These are phyloP conservation scores for Ageneiosus marmoratus DNA, from an alignment of 2,113 vertebrate species.

Conservation along the genomic window DNA sequence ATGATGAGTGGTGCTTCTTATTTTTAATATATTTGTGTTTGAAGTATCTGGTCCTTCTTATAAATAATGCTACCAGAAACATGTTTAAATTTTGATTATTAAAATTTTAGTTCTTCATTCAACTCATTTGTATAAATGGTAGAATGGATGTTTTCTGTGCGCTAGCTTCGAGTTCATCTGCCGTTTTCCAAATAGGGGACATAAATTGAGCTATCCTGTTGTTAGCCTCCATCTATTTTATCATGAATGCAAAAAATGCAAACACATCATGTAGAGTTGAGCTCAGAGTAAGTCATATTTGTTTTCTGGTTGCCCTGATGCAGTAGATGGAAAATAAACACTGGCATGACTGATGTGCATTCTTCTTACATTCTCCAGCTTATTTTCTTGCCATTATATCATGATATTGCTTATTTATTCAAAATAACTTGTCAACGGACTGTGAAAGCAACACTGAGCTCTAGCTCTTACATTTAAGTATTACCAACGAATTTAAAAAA, in stretches of 20 bases:
- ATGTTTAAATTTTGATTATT: not conserved
- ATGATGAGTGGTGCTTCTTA: not conserved
- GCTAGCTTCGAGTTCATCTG: not conserved
- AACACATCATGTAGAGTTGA: not conserved
- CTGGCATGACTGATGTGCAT: conserved; percentile 11
- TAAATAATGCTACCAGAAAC: not conserved
- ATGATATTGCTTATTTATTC: not conserved
- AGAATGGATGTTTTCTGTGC: not conserved
- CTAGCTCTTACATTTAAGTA: not conserved
- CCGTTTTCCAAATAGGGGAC: conserved; percentile 5
- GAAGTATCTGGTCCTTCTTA: not conserved
- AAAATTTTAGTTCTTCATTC: not conserved
- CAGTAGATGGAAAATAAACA: conserved; percentile 14
- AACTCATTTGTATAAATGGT: not conserved
- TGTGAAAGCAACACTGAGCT: not conserved
- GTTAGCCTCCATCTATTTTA: not conserved
- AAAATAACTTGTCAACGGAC: not conserved
- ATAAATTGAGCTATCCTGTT: conserved; percentile 2
- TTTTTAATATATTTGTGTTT: not conserved
- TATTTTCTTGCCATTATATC: not conserved
- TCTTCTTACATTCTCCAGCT: not conserved
- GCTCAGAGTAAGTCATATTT: conserved; percentile 15
- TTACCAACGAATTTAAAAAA: not conserved
- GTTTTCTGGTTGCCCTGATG: not conserved
- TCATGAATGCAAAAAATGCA: not conserved